Base-by-base conservation (phyloP, 1,140 invertebrate genomes). In the Lepidurus packardi region DNA sequence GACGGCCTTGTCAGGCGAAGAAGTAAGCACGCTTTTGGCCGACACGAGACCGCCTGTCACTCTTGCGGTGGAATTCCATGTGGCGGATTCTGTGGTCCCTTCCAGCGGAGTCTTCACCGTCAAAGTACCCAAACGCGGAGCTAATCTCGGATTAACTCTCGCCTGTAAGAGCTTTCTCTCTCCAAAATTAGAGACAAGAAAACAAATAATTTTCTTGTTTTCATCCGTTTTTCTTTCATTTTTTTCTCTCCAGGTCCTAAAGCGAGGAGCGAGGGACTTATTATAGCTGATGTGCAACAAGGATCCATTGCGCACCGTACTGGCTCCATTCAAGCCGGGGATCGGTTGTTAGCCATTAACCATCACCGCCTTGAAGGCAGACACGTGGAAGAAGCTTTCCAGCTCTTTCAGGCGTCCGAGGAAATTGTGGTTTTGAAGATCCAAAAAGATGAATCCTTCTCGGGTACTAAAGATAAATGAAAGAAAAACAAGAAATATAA, bases 241-340 rank as follows among this genome's bases (percentile, higher is more conserved):
- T 80, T 80, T 75, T 73, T 79, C 79, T 81, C 78, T 76, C 79
- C 21, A 65, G 53, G 53, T 21, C 53, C 53, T 65, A 65, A 65
- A 24, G 82, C 84, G 76, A 85, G 85, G 47, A 89, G 90, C 78
- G 91, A 92, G 80, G 89, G 90, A 10, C 85, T 93, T 74, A 85
- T 91, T 43, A 95, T 97, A 79, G 91, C 93, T 0, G 93, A 96
- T 81, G 92, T 98, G 1, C 91, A 92, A 77, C 90, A 91, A 75
- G 96, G 95, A 7, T 97, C 95, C 43, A 90, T 95, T 0, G 94
- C 96, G 0, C 94, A 98, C 85, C 89, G 95, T 78, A 93, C 91
- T 21, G 95, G 95, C 0, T 94, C 94, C 8, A 86, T 98, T 43
- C 89, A 93, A 65, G 87, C 92, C 0, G 95, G 95, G 0, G 96